Percentiles rank a stretch among this genome's conserved stretches.
These are phyloP conservation scores for Nasonia oneida DNA, from an alignment of 2,888 invertebrate genomes.

Conservation along the genomic window DNA sequence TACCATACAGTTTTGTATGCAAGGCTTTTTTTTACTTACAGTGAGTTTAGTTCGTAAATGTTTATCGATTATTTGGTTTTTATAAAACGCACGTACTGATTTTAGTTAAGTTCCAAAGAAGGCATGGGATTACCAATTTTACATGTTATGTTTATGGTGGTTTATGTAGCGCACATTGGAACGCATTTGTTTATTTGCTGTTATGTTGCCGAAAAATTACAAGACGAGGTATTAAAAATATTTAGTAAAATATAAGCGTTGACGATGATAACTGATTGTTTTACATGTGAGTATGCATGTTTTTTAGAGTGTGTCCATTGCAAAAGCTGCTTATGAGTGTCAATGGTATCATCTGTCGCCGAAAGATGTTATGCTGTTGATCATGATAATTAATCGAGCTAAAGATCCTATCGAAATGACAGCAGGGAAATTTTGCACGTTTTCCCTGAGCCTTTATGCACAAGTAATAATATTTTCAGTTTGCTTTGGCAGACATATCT, in stretches of 20 bases:
- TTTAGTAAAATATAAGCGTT: background rate
- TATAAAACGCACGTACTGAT: background rate
- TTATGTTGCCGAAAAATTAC: conserved; percentile 52
- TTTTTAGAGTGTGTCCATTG: conserved; percentile 49
- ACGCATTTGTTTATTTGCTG: conserved; percentile 53
- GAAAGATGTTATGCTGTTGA: conserved; percentile 56
- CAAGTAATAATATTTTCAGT: conserved; percentile 43
- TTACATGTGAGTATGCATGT: background rate
- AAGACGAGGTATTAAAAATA: conserved; percentile 40
- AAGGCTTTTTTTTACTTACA: conserved; percentile 67
- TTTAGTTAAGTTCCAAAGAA: conserved; percentile 14
- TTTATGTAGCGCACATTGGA: conserved; percentile 40
- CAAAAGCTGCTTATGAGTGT: conserved; percentile 21
- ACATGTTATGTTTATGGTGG: conserved; percentile 32
- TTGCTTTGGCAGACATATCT: too few species aligned
- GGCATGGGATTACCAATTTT: conserved; percentile 1
- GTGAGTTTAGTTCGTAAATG: conserved; percentile 62
- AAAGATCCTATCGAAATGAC: conserved; percentile 62
- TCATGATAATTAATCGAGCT: conserved; percentile 62
- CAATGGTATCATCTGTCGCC: conserved; percentile 62
- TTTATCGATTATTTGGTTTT: background rate
- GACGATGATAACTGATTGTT: background rate
- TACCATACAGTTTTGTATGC: conserved; percentile 69
- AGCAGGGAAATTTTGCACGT: conserved; percentile 63
- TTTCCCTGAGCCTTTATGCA: conserved; percentile 60